Evolutionary conservation across 1,140 invertebrate genomes (phyloP).

Genomic region (Asobara japonica): DNA sequence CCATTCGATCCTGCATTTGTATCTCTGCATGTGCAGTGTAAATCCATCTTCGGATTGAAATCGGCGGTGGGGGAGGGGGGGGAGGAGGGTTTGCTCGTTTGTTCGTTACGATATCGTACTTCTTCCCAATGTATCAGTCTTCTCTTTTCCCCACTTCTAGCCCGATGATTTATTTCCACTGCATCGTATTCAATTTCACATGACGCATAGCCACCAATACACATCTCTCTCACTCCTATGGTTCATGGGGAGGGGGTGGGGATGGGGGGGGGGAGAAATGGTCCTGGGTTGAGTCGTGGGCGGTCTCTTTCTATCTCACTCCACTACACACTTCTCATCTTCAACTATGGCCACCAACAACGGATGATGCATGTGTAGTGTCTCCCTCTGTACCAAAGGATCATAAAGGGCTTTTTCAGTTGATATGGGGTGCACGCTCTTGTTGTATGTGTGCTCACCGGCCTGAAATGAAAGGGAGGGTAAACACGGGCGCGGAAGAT

Average conservation of each 20-base stretch:
- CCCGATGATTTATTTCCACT: slow-evolving; percentile 31
- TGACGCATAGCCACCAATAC: neutral
- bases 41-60: slow-evolving; percentile 20
- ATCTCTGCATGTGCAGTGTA: neutral
- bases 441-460: neutral
- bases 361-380: slow-evolving; percentile 27
- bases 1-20: neutral
- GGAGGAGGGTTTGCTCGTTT: neutral
- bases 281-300: neutral
- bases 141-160: neutral
- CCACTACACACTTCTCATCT: neutral
- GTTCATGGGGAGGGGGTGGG: neutral
- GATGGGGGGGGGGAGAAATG: too few relatives aligned
- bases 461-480: slow-evolving; percentile 7
- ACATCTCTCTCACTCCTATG: neutral
- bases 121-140: slow-evolving; percentile 21
- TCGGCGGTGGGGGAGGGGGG: too few relatives aligned
- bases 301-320: neutral
- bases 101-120: slow-evolving; percentile 26
- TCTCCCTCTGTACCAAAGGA: slow-evolving; percentile 7
- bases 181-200: slow-evolving; percentile 35
- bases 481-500: neutral
- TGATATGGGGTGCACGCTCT: neutral
- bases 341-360: neutral
- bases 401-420: slow-evolving; percentile 1